These are phyloP conservation scores for Gymnocheta viridis DNA, from an alignment of 2,888 invertebrate genomes.

Conservation along the genomic window DNA sequence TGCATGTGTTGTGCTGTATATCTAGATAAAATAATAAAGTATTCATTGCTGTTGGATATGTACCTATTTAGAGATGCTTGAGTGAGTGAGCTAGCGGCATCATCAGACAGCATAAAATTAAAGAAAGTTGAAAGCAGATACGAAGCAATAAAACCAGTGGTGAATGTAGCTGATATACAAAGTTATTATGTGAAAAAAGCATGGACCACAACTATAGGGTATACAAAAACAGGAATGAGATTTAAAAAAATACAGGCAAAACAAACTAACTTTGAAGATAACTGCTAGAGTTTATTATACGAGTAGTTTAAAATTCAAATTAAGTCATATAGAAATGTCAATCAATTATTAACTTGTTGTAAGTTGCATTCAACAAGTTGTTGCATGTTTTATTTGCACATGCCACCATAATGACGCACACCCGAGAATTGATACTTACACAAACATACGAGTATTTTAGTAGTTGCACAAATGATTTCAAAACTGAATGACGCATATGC, in stretches of 20 bases:
- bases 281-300: background rate
- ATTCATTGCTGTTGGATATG: background rate
- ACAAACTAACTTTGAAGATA: background rate
- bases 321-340: background rate
- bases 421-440: background rate
- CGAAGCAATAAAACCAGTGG: background rate
- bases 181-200: conserved; percentile 2
- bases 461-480: background rate
- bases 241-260: background rate
- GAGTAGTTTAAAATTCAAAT: background rate
- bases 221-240: conserved; percentile 30
- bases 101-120: conserved; percentile 20
- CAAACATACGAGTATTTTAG: background rate
- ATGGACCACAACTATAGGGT: background rate
- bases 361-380: conserved; percentile 48
- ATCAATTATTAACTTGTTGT: background rate
- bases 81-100: conserved; percentile 20
- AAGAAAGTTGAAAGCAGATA: conserved; percentile 38
- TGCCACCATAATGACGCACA: conserved; percentile 48
- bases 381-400: conserved; percentile 26
- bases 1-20: background rate
- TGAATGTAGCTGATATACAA: conserved; percentile 2
- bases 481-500: conserved; percentile 52
- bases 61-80: background rate
- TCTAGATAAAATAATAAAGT: conserved; percentile 11